phyloP scores from a whole-genome alignment of 2,888 invertebrate species.

The Ametastegia equiseti region DNA sequence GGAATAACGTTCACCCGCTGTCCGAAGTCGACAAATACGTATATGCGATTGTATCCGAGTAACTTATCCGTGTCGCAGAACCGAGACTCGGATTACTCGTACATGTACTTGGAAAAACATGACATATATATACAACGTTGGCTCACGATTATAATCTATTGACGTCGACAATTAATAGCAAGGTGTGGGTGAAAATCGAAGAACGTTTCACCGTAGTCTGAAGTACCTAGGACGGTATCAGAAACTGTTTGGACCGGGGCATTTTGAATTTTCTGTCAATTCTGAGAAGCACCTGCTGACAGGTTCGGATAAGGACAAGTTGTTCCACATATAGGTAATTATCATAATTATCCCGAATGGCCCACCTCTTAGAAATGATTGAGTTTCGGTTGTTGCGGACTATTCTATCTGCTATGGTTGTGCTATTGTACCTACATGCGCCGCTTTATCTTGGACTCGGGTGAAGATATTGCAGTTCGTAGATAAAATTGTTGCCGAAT shows the following conservation, averaged over 20 bases:
- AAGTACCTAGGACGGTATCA: neutral
- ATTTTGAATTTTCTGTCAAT: neutral
- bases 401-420: neutral
- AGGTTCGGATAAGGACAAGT: neutral
- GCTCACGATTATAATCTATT: neutral
- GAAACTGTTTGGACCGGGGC: too few species aligned
- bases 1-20: too few species aligned
- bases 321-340: too few species aligned
- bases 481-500: neutral
- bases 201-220: neutral
- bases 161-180: neutral
- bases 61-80: neutral
- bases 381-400: neutral
- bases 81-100: neutral
- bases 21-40: too few species aligned
- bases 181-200: neutral
- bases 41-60: neutral
- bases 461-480: slow-evolving; percentile 13
- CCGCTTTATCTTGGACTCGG: neutral
- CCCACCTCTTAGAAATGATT: neutral
- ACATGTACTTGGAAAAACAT: neutral
- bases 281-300: neutral
- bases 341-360: neutral
- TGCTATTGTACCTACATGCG: neutral
- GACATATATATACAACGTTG: too few species aligned